Evolutionary conservation across 2,113 vertebrate species (phyloP).

Genomic region (Parus major): DNA sequence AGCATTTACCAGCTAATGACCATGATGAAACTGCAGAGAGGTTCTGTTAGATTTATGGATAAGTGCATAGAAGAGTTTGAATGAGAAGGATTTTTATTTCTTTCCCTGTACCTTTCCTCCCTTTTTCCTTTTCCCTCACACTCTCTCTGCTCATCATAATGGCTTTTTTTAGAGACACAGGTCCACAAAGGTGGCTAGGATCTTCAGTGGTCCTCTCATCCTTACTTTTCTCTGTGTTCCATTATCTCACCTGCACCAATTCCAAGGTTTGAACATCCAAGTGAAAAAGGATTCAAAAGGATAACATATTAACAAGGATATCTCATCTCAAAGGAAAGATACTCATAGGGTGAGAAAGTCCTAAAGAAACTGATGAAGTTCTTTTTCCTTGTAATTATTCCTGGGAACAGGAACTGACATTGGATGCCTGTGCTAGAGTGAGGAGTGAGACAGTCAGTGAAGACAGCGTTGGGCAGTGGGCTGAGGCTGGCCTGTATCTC

Average conservation of each 20-base stretch:
- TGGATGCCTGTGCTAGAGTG: not conserved
- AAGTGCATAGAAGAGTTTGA: not conserved
- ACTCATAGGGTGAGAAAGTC: not conserved
- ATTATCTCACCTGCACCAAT: not conserved
- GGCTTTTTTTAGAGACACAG: not conserved
- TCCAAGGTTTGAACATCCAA: not conserved
- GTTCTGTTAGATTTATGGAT: not conserved
- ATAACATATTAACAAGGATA: not conserved
- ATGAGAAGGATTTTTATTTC: not conserved
- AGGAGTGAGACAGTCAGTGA: not conserved
- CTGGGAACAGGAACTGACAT: not conserved
- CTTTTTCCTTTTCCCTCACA: not conserved
- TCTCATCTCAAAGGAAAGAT: not conserved
- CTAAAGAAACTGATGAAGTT: not conserved
- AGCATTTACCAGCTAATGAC: not conserved
- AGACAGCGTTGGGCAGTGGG: not conserved
- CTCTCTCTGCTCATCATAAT: not conserved
- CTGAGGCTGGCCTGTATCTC: not conserved
- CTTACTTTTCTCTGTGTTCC: not conserved
- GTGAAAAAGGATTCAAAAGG: not conserved
- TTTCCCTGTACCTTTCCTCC: not conserved
- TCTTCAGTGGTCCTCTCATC: not conserved
- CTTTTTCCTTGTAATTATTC: not conserved
- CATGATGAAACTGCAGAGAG: not conserved
- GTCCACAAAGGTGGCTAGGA: not conserved